These are phyloP conservation scores for Hylaeus volcanicus DNA, from an alignment of 1,140 invertebrate genomes.

Conservation along the genomic window DNA sequence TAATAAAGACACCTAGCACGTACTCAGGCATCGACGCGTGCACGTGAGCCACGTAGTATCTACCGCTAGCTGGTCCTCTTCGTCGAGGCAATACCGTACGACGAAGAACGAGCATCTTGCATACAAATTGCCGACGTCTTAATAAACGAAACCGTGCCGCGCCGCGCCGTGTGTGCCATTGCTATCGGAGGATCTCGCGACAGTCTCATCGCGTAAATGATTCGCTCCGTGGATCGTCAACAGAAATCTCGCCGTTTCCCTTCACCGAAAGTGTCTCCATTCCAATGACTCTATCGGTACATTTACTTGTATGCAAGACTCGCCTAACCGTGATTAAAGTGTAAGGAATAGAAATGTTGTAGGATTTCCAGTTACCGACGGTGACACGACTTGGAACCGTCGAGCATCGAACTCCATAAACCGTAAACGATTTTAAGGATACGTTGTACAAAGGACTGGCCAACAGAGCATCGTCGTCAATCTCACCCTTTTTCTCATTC, in stretches of 20 bases:
- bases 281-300: neutral
- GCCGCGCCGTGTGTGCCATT: neutral
- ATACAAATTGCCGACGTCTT: slow-evolving; percentile 53
- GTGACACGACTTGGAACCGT: too few relatives aligned
- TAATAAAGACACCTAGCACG: slow-evolving; percentile 55
- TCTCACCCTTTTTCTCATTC: slow-evolving; percentile 53
- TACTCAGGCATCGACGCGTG: slow-evolving; percentile 30
- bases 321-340: too few relatives aligned
- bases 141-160: slow-evolving; percentile 37
- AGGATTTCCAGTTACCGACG: too few relatives aligned
- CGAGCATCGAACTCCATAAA: too few relatives aligned
- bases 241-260: neutral
- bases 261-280: too few relatives aligned
- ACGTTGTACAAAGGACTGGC: too few relatives aligned
- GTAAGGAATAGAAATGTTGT: too few relatives aligned
- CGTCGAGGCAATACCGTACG: slow-evolving; percentile 56
- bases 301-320: too few relatives aligned
- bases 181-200: neutral
- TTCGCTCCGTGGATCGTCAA: neutral
- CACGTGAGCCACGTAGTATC: slow-evolving; percentile 40
- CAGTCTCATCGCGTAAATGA: neutral
- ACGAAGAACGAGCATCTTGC: slow-evolving; percentile 28
- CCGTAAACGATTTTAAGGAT: too few relatives aligned
- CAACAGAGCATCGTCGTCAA: too few relatives aligned
- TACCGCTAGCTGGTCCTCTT: slow-evolving; percentile 60